phyloP scores from a whole-genome alignment of 2,888 invertebrate species.

The Limnephilus lunatus region DNA sequence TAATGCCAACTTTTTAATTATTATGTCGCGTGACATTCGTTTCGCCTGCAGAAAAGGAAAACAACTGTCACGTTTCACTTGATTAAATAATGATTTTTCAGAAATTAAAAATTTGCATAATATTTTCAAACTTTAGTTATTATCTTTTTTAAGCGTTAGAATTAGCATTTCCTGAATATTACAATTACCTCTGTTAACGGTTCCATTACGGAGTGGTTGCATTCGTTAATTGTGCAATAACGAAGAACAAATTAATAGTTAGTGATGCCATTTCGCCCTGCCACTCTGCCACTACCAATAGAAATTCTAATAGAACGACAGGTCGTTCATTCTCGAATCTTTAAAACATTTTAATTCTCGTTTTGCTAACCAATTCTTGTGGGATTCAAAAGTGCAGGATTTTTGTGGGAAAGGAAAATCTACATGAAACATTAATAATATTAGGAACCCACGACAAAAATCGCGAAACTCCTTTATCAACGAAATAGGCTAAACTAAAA shows the following conservation, averaged over 20 bases:
- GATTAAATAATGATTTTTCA: background rate
- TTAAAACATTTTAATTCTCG: too few species aligned
- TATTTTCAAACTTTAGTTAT: background rate
- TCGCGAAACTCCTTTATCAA: too few species aligned
- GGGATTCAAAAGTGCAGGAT: too few species aligned
- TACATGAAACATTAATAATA: too few species aligned
- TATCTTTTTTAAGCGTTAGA: background rate
- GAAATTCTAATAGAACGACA: background rate
- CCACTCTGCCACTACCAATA: too few species aligned
- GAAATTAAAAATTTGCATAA: too few species aligned
- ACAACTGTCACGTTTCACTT: background rate
- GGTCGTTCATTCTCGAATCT: background rate
- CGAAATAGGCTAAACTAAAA: too few species aligned
- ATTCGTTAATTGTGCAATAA: conserved; percentile 44
- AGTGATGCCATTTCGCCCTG: background rate
- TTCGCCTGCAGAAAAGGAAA: background rate
- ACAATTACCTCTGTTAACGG: conserved; percentile 29
- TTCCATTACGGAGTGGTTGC: conserved; percentile 17
- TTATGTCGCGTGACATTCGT: background rate
- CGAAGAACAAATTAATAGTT: conserved; percentile 11
- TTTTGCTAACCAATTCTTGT: too few species aligned
- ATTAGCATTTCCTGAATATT: background rate
- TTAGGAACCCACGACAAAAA: too few species aligned
- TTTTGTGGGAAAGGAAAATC: too few species aligned
- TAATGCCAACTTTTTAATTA: background rate